A percentile compares a stretch with the other conserved stretches of the same genome.
Evolutionary conservation across 2,888 invertebrate genomes (phyloP).

Genomic region (Lepidocyrtoides sp.): DNA sequence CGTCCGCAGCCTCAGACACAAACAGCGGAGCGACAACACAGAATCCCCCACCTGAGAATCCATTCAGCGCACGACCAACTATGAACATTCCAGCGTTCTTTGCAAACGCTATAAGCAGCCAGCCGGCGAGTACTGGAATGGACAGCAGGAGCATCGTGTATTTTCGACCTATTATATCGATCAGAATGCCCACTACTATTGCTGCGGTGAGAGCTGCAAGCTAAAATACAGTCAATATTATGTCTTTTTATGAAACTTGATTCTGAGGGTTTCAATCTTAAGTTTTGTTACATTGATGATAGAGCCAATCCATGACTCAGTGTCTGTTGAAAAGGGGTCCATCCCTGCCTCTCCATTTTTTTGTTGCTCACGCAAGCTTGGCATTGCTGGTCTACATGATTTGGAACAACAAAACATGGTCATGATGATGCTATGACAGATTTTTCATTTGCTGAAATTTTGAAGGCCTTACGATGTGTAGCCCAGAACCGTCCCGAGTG

Average conservation of each 20-base stretch:
- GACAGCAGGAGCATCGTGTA: conserved; percentile 82
- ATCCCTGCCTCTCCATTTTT: background rate
- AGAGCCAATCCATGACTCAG: conserved; percentile 79
- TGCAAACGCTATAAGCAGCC: conserved; percentile 92
- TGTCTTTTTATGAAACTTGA: background rate
- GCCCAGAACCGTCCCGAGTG: conserved; percentile 91
- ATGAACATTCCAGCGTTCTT: conserved; percentile 91
- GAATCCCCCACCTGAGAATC: conserved; percentile 82
- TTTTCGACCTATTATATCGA: conserved; percentile 83
- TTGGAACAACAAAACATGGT: background rate
- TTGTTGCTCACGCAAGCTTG: conserved; percentile 35
- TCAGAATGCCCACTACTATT: conserved; percentile 79
- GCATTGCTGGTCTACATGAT: conserved; percentile 63
- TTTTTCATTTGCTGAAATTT: no score
- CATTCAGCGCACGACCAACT: conserved; percentile 92
- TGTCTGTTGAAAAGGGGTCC: conserved; percentile 28
- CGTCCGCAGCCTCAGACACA: conserved; percentile 93
- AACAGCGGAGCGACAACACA: conserved; percentile 93
- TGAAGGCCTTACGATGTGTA: conserved; percentile 86
- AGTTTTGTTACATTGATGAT: conserved; percentile 67
- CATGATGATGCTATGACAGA: no score
- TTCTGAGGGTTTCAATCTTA: background rate
- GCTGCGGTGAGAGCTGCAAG: conserved; percentile 82
- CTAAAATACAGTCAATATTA: conserved; percentile 32
- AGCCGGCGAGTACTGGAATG: conserved; percentile 88